Evolutionary conservation across 2,888 invertebrate genomes (phyloP).

Genomic region (Nomada hirtipes): DNA sequence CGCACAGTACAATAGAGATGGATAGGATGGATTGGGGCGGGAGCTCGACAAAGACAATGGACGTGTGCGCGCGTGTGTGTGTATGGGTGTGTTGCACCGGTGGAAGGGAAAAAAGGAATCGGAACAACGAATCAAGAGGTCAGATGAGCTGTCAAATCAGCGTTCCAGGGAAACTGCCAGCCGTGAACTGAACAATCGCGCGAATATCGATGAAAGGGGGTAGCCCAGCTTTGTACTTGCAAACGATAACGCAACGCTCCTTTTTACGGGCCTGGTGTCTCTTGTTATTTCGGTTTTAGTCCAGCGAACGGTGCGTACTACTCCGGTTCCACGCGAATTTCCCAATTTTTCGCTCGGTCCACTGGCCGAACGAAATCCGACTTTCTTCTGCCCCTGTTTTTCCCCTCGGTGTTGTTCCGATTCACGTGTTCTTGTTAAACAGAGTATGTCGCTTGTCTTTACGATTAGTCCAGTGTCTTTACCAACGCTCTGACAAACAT

Average conservation of each 20-base stretch:
- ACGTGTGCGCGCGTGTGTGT: conserved; percentile 16
- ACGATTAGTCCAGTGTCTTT: neutral
- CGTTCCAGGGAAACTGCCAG: conserved; percentile 61
- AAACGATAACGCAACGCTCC: conserved; percentile 46
- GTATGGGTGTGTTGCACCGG: conserved; percentile 19
- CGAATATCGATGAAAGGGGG: conserved; percentile 61
- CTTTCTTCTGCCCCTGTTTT: neutral
- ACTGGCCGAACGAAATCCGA: conserved; percentile 2
- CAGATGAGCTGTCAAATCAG: conserved; percentile 71
- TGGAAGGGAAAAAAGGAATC: conserved; percentile 42
- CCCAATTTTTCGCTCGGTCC: conserved; percentile 5
- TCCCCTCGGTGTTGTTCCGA: neutral
- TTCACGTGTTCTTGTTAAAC: neutral
- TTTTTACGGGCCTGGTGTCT: conserved; percentile 51
- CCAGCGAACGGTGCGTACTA: conserved; percentile 24
- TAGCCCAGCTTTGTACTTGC: conserved; percentile 51
- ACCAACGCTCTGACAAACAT: neutral
- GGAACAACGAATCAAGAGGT: conserved; percentile 68
- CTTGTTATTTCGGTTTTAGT: conserved; percentile 58
- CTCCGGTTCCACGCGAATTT: conserved; percentile 4
- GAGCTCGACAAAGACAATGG: conserved; percentile 45
- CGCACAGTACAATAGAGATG: conserved; percentile 36
- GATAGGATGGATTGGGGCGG: conserved; percentile 9
- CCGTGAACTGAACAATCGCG: conserved; percentile 60
- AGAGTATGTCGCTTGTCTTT: neutral